These are phyloP conservation scores for Indri indri DNA, from an alignment of 2,113 vertebrate species.

Conservation along the genomic window DNA sequence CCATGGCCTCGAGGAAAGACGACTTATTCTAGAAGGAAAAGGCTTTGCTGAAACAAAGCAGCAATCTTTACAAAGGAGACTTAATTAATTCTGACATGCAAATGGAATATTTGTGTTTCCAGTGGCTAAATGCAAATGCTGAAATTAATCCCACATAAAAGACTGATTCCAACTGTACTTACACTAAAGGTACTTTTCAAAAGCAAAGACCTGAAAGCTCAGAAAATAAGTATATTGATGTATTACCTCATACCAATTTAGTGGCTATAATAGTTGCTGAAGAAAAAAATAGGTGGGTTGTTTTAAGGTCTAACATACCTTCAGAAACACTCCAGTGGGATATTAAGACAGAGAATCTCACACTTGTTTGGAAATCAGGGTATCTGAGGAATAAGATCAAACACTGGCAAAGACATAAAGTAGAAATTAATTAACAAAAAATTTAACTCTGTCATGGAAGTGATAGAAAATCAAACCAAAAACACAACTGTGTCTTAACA, in stretches of 20 bases:
- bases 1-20: not conserved
- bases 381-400: not conserved
- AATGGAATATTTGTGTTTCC: not conserved
- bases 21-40: not conserved
- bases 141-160: not conserved
- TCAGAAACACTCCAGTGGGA: not conserved
- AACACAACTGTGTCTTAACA: not conserved
- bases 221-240: not conserved
- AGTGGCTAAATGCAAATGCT: not conserved
- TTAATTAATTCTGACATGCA: not conserved
- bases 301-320: not conserved
- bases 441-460: not conserved
- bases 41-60: conserved; percentile 26
- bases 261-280: not conserved
- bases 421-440: not conserved
- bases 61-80: not conserved
- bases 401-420: not conserved
- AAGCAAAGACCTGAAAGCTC: not conserved
- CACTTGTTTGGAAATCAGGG: not conserved
- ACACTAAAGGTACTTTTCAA: not conserved
- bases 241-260: not conserved
- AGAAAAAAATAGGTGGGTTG: not conserved
- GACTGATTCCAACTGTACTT: not conserved
- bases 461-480: not conserved
- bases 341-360: not conserved